Evolutionary conservation across 2,888 invertebrate genomes (phyloP), one percentile per base, ranked within the genome.

Genomic region (Dasypogon diadema): DNA sequence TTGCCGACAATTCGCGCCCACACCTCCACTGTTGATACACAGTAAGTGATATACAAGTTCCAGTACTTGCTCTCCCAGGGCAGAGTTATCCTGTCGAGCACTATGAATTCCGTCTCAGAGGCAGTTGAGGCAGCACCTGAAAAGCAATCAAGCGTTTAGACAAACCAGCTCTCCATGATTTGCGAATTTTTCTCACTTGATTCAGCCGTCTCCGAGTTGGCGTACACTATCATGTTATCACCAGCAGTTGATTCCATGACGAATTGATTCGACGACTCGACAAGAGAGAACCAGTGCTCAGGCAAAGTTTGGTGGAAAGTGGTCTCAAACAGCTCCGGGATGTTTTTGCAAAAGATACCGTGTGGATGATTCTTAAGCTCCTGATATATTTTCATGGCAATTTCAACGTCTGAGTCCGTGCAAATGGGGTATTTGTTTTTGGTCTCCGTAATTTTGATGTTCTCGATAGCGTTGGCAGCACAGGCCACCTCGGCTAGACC

Each of bases 261-360:
- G 82, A 80, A 90, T 87, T 80, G 87, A 80, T 85, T 86, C 0
- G 89, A 87, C 81, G 89, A 89, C 76, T 87, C 87, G 80, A 91
- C 89, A 60, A 91, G 83, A 73, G 89, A 87, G 81, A 90, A 86
- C 92, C 94, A 93, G 82, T 92, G 89, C 10, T 86, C 86, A 0
- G 94, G 94, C 63, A 94, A 85, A 73, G 89, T 88, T 83, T 93
- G 92, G 1, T 88, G 85, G 81, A 89, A 92, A 77, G 88, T 88
- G 77, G 90, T 87, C 70, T 88, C 88, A 82, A 90, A 90, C 79
- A 89, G 83, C 78, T 88, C 87, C 30, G 89, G 89, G 78, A 91
- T 86, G 65, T 87, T 88, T 79, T 85, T 88, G 4, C 88, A 88
- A 87, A 90, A 89, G 18, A 91, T 84, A 12, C 92, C 91, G 76